phyloP scores from a whole-genome alignment of 2,797 vertebrate genomes.

The Setipinna tenuifilis region DNA sequence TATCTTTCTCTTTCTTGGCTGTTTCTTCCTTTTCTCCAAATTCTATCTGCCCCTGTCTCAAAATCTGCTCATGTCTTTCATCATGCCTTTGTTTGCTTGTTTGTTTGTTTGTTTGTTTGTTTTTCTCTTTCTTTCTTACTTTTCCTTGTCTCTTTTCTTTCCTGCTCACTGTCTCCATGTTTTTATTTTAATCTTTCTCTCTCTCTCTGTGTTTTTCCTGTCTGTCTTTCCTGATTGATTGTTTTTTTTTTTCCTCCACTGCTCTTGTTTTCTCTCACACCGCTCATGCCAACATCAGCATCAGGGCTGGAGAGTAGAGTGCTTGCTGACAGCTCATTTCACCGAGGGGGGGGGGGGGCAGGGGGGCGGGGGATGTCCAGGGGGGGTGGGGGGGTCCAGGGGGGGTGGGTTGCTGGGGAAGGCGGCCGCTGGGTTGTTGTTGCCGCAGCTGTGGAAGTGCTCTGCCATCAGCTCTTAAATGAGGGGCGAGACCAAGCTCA shows the following conservation, averaged over 20 bases:
- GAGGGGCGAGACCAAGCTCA: slow-evolving; percentile 1
- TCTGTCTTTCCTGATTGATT: background rate
- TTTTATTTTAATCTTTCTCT: background rate
- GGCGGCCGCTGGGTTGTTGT: slow-evolving; percentile 46
- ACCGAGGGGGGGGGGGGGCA: too few relatives aligned
- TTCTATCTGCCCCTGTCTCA: background rate
- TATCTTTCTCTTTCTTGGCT: slow-evolving; percentile 42
- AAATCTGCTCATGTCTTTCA: background rate
- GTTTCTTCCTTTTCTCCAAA: slow-evolving; percentile 31
- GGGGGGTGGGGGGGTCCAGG: too few relatives aligned
- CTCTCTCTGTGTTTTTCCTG: background rate
- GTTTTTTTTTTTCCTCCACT: too few relatives aligned
- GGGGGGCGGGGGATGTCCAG: too few relatives aligned
- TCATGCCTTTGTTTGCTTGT: background rate
- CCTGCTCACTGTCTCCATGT: background rate
- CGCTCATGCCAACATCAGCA: slow-evolving; percentile 35
- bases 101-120: background rate
- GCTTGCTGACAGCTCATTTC: slow-evolving; percentile 60
- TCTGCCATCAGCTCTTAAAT: slow-evolving; percentile 30
- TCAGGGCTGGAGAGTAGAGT: slow-evolving; percentile 56
- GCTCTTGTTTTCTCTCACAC: background rate
- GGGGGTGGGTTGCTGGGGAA: too few relatives aligned
- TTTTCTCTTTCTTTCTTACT: background rate
- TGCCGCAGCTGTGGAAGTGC: slow-evolving; percentile 44
- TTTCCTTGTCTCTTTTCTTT: background rate